A percentile compares a stretch with the other conserved stretches of the same genome.
phyloP scores from a whole-genome alignment of 1,140 invertebrate genomes.

The Charaxes varanes region DNA sequence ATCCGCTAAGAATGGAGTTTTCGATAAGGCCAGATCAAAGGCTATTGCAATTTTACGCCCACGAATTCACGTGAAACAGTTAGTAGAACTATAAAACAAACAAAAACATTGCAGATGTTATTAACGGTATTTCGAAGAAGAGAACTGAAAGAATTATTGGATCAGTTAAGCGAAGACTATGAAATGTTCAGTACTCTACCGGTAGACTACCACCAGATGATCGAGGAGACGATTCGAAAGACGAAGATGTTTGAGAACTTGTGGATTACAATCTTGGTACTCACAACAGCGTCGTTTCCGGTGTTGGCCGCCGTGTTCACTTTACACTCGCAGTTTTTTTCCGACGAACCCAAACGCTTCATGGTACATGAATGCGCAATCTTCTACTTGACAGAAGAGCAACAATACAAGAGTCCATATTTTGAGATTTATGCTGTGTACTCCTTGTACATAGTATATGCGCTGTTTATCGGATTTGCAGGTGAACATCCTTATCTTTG shows the following conservation, averaged over 20 bases:
- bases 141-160: slow-evolving; percentile 15
- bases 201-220: slow-evolving; percentile 13
- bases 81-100: not conserved
- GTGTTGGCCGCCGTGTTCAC: slow-evolving; percentile 13
- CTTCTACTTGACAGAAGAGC: slow-evolving; percentile 13
- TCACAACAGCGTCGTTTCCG: slow-evolving; percentile 8
- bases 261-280: slow-evolving; percentile 14
- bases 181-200: slow-evolving; percentile 20
- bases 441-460: slow-evolving; percentile 7
- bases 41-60: too few species aligned
- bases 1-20: too few species aligned
- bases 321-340: slow-evolving; percentile 16
- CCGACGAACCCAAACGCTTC: slow-evolving; percentile 19
- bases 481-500: slow-evolving; percentile 17
- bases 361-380: slow-evolving; percentile 21
- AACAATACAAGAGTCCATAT: slow-evolving; percentile 19
- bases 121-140: slow-evolving; percentile 17
- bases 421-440: slow-evolving; percentile 19
- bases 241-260: slow-evolving; percentile 14
- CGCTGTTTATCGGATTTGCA: slow-evolving; percentile 18
- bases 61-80: too few species aligned
- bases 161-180: slow-evolving; percentile 20
- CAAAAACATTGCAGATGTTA: slow-evolving; percentile 10
- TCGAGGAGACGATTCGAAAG: slow-evolving; percentile 13
- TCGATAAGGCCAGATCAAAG: too few species aligned